Evolutionary conservation across 64 coral and sea anemone genomes (phyloP).

Genomic region (Montipora cactus): DNA sequence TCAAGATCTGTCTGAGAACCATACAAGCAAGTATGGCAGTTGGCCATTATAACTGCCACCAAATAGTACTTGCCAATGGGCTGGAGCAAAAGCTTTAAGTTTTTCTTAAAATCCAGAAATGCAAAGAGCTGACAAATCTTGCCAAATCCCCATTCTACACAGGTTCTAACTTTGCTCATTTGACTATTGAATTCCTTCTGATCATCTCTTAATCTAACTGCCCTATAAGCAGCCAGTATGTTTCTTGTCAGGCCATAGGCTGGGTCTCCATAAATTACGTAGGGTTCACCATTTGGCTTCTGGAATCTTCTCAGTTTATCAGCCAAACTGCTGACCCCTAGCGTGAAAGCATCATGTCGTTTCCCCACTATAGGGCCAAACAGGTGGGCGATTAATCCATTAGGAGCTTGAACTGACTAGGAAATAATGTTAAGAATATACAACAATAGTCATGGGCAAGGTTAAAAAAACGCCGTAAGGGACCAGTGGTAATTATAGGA

Average conservation of each 20-base stretch:
- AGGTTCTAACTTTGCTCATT: slow-evolving; percentile 31
- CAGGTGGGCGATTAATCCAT: not conserved
- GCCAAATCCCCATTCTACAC: slow-evolving; percentile 32
- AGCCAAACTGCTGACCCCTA: not conserved
- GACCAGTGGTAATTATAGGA: too few relatives aligned
- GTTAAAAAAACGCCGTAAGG: too few relatives aligned
- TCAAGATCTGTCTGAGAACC: slow-evolving; percentile 29
- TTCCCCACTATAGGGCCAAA: not conserved
- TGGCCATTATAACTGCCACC: slow-evolving; percentile 1
- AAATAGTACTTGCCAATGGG: slow-evolving; percentile 49
- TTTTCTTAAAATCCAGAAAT: slow-evolving; percentile 27
- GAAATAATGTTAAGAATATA: not conserved
- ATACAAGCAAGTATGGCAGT: slow-evolving; percentile 53
- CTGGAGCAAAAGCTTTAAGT: not conserved
- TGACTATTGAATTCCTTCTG: slow-evolving; percentile 22
- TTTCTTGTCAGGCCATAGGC: slow-evolving; percentile 19
- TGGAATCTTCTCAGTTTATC: slow-evolving; percentile 9
- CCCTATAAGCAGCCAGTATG: slow-evolving; percentile 5
- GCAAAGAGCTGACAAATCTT: slow-evolving; percentile 15
- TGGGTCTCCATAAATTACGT: not conserved
- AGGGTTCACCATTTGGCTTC: slow-evolving; percentile 8
- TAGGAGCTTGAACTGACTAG: slow-evolving; percentile 15
- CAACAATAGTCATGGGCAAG: not conserved
- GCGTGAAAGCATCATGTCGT: not conserved
- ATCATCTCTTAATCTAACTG: not conserved